Evolutionary conservation across 2,888 invertebrate species (phyloP).

Genomic region (Tenthredo mesomela): DNA sequence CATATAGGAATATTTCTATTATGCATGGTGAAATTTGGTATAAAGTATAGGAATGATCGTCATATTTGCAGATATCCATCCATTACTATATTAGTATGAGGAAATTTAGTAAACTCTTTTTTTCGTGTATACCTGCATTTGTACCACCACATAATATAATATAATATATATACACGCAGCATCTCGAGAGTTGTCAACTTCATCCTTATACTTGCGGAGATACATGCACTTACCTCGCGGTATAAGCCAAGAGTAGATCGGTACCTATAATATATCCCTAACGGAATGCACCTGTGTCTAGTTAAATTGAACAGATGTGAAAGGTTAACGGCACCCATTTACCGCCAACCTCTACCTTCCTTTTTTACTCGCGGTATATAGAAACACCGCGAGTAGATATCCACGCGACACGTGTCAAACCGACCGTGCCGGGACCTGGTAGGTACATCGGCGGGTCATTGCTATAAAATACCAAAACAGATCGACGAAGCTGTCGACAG

Average conservation of each 20-base stretch:
- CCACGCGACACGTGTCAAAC: conserved; percentile 5
- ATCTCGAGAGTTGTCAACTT: conserved; percentile 6
- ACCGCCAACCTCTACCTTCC: neutral
- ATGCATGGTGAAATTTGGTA: too few relatives aligned
- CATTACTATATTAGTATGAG: too few relatives aligned
- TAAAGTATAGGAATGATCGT: too few relatives aligned
- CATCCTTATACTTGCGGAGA: neutral
- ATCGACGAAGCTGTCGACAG: neutral
- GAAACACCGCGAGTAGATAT: conserved; percentile 6
- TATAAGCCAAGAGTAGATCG: neutral
- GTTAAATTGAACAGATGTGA: conserved; percentile 47
- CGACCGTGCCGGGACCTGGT: neutral
- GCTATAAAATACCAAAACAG: neutral
- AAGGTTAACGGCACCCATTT: conserved; percentile 49
- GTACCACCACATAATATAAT: neutral
- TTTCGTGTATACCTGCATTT: too few relatives aligned
- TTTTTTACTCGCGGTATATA: neutral
- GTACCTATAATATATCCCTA: neutral
- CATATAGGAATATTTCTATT: too few relatives aligned
- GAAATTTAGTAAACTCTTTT: too few relatives aligned
- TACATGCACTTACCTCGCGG: neutral
- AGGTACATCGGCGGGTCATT: neutral
- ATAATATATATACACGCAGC: neutral
- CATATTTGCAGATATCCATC: too few relatives aligned
- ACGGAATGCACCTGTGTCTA: conserved; percentile 42